A percentile compares a stretch with the other conserved stretches of the same genome.
These are phyloP conservation scores for Lordiphosa andalusiaca DNA, from an alignment of 2,888 invertebrate species.

Conservation along the genomic window DNA sequence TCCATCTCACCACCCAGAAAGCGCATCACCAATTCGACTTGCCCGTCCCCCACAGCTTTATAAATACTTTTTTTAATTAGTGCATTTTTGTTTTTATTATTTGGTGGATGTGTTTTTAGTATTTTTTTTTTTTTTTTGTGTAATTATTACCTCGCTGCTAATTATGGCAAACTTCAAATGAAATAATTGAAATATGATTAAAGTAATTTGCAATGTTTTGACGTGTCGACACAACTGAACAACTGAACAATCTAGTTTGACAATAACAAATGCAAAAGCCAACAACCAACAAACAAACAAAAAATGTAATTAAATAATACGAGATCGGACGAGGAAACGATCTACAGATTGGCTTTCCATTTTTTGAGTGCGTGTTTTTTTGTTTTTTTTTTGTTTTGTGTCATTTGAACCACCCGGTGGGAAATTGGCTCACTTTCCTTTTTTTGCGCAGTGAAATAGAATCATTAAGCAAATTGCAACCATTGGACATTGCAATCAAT, in stretches of 20 bases:
- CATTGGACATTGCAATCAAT: neutral
- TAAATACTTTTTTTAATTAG: slow-evolving; percentile 1
- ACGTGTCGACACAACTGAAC: slow-evolving; percentile 21
- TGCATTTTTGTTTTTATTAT: neutral
- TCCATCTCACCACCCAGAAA: too few relatives aligned
- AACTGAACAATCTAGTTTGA: slow-evolving; percentile 44
- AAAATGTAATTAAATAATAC: slow-evolving; percentile 25
- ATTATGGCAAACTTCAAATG: slow-evolving; percentile 17
- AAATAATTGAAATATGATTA: slow-evolving; percentile 27
- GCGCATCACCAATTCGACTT: too few relatives aligned
- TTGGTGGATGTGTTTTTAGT: neutral
- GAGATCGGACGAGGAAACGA: slow-evolving; percentile 37
- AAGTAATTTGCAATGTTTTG: slow-evolving; percentile 18
- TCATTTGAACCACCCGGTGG: slow-evolving; percentile 21
- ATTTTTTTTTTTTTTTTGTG: slow-evolving; percentile 14
- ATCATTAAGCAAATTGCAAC: slow-evolving; percentile 1
- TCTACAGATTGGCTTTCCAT: slow-evolving; percentile 13
- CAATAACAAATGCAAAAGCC: slow-evolving; percentile 14
- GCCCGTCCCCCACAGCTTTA: too few relatives aligned
- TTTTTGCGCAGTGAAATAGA: slow-evolving; percentile 8
- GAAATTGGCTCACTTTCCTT: slow-evolving; percentile 29
- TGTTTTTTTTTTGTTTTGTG: too few relatives aligned
- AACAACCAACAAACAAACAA: neutral
- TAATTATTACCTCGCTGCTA: neutral
- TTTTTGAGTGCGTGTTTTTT: slow-evolving; percentile 5